A percentile compares a stretch with the other conserved stretches of the same genome.
Conservation (phyloP, 23 tunicate genomes). For the Halocynthia roretzi region DNA sequence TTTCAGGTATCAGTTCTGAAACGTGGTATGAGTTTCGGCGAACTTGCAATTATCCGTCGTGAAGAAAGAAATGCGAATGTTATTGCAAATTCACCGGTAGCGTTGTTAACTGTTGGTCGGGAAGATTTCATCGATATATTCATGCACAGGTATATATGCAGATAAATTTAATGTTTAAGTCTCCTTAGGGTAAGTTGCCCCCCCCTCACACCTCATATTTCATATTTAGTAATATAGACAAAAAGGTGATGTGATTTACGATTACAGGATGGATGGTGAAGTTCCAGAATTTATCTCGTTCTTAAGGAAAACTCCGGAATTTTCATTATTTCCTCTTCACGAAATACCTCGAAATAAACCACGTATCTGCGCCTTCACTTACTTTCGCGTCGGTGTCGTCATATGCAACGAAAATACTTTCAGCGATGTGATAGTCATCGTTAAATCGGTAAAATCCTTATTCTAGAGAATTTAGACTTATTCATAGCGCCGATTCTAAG, state of each 20-base stretch:
- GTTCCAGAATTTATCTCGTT: constrained; percentile 75
- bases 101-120: constrained; percentile 55
- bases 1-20: constrained; percentile 53
- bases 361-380: constrained; percentile 66
- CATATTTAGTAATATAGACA: background rate
- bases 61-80: constrained; percentile 72
- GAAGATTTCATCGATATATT: constrained; percentile 73
- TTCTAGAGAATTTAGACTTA: too few species aligned
- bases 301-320: constrained; percentile 56
- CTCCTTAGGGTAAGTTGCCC: background rate
- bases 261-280: constrained; percentile 51
- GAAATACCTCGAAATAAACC: constrained; percentile 72
- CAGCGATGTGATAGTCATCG: constrained; percentile 64
- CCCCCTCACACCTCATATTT: background rate
- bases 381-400: constrained; percentile 77
- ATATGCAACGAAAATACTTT: constrained; percentile 53
- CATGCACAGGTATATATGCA: constrained; percentile 49
- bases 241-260: background rate
- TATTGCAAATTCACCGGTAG: constrained; percentile 46
- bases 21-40: constrained; percentile 78
- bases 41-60: constrained; percentile 67
- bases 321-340: constrained; percentile 49
- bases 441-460: constrained; percentile 44
- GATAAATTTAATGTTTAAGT: background rate
- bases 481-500: too few species aligned